Conservation (phyloP, 1,140 invertebrate genomes). For the Oscheius sp. region DNA sequence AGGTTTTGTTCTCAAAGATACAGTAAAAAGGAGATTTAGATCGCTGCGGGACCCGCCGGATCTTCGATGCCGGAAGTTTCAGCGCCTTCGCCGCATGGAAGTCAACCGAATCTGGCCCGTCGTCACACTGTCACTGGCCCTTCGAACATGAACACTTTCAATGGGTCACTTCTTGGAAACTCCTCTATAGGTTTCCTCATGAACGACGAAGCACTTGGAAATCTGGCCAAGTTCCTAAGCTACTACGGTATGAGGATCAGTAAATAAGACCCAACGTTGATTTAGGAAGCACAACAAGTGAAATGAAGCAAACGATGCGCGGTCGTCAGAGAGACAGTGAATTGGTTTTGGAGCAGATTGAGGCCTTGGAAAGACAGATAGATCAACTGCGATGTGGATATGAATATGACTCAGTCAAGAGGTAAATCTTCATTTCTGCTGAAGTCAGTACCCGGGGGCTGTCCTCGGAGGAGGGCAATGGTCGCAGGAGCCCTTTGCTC, state of each 20-base stretch:
- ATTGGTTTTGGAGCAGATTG: slow-evolving; percentile 44
- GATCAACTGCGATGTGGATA: slow-evolving; percentile 52
- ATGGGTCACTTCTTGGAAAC: neutral
- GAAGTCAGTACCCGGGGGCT: slow-evolving; percentile 34
- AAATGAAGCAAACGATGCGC: slow-evolving; percentile 50
- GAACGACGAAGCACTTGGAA: slow-evolving; percentile 55
- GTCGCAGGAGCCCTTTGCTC: slow-evolving; percentile 36
- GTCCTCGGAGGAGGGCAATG: slow-evolving; percentile 36
- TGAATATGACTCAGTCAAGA: slow-evolving; percentile 58
- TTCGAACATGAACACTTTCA: neutral
- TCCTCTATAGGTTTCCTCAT: slow-evolving; percentile 45
- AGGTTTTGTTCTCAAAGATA: slow-evolving; percentile 36
- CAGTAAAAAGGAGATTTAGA: slow-evolving; percentile 44
- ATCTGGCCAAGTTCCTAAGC: slow-evolving; percentile 53
- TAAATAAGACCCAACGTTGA: too few species aligned
- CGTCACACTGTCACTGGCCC: slow-evolving; percentile 30
- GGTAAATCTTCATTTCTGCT: slow-evolving; percentile 30
- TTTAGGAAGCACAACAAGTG: slow-evolving; percentile 49
- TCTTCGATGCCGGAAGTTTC: neutral
- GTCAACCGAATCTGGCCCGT: slow-evolving; percentile 7
- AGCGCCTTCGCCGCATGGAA: neutral
- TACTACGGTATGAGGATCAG: slow-evolving; percentile 61
- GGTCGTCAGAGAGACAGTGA: slow-evolving; percentile 42
- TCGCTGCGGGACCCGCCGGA: slow-evolving; percentile 37
- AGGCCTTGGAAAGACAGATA: slow-evolving; percentile 49